Evolutionary conservation across 2,113 vertebrate species (phyloP).

Genomic region (Xenopus laevis): DNA sequence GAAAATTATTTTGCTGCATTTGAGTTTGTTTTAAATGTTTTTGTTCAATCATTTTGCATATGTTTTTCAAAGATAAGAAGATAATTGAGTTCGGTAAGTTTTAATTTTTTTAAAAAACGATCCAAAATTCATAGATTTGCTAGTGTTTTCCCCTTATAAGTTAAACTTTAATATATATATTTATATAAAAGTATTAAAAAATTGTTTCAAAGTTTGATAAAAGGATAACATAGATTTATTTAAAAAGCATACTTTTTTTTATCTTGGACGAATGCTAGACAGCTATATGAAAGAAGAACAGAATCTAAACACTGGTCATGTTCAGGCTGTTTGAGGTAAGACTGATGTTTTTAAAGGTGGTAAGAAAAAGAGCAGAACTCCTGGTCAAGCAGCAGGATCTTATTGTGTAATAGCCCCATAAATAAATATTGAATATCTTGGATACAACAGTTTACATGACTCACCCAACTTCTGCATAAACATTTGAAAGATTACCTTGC

Average conservation of each 20-base stretch:
- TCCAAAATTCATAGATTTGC: too few relatives aligned
- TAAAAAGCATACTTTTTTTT: not conserved
- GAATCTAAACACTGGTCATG: constrained; percentile 8
- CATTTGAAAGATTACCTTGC: constrained; percentile 39
- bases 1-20: too few relatives aligned
- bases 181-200: too few relatives aligned
- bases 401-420: constrained; percentile 35
- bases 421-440: constrained; percentile 42
- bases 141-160: too few relatives aligned
- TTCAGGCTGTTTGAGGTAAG: constrained; percentile 36
- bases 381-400: constrained; percentile 33
- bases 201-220: too few relatives aligned
- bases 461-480: constrained; percentile 39
- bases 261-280: not conserved
- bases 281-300: not conserved
- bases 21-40: too few relatives aligned
- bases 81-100: too few relatives aligned
- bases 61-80: too few relatives aligned
- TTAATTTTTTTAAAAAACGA: too few relatives aligned
- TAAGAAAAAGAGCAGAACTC: constrained; percentile 21
- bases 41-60: too few relatives aligned
- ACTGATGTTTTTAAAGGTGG: constrained; percentile 24
- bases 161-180: too few relatives aligned
- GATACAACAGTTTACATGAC: constrained; percentile 38
- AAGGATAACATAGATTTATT: not conserved